These are phyloP conservation scores for Hystrix cristata DNA, from an alignment of 2,113 vertebrate genomes.

Conservation along the genomic window DNA sequence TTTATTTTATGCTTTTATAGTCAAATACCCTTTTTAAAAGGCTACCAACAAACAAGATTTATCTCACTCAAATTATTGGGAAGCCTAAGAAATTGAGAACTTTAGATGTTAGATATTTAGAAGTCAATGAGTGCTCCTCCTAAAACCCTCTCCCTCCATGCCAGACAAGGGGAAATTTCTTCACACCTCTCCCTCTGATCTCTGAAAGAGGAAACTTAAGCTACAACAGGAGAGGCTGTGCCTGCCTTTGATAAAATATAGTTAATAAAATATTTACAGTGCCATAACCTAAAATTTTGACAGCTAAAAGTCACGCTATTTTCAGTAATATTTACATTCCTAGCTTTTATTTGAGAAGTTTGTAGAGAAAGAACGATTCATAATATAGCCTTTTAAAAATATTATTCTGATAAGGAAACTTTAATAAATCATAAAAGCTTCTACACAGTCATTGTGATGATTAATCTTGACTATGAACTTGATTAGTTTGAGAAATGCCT, in stretches of 20 bases:
- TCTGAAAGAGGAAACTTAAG: conserved; percentile 53
- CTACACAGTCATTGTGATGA: neutral
- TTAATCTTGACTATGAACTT: neutral
- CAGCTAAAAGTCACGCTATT: conserved; percentile 52
- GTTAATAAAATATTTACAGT: conserved; percentile 63
- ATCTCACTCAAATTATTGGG: neutral
- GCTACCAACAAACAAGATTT: neutral
- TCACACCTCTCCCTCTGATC: conserved; percentile 24
- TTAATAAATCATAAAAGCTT: neutral
- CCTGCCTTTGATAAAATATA: conserved; percentile 52
- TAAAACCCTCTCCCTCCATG: neutral
- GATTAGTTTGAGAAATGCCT: neutral
- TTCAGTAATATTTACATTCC: neutral
- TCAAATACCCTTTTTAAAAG: neutral
- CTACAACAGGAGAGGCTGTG: neutral
- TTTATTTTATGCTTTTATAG: neutral
- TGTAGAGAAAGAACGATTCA: neutral
- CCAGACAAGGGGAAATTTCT: neutral
- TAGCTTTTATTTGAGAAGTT: conserved; percentile 5
- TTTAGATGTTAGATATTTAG: neutral
- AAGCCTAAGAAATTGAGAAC: neutral
- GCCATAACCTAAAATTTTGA: conserved; percentile 51
- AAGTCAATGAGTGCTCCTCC: neutral
- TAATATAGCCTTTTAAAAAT: conserved; percentile 1
- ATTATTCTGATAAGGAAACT: neutral